A percentile compares a stretch with the other conserved stretches of the same genome.
Evolutionary conservation across 2,797 vertebrate species (phyloP).

Genomic region (Synanceia verrucosa): DNA sequence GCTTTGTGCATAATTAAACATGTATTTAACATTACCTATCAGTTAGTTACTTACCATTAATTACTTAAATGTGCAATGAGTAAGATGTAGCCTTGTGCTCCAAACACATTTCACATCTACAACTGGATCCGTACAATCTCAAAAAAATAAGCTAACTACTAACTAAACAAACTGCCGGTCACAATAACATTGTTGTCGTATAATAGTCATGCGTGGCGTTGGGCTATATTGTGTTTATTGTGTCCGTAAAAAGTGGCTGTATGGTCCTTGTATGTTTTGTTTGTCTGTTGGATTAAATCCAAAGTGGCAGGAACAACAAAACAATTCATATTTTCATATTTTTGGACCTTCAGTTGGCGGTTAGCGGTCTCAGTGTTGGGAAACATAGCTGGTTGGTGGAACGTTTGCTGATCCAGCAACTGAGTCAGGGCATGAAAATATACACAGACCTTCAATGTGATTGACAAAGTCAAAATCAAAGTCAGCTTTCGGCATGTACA

Average conservation of each 20-base stretch:
- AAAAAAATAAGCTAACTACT: not conserved
- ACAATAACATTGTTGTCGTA: not conserved
- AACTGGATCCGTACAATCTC: fast-evolving
- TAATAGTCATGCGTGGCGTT: too few relatives aligned
- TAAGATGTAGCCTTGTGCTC: too few relatives aligned
- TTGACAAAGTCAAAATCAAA: too few relatives aligned
- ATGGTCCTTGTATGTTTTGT: not conserved
- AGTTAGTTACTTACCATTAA: too few relatives aligned
- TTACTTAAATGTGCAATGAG: too few relatives aligned
- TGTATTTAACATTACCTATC: too few relatives aligned
- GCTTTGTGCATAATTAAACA: not conserved
- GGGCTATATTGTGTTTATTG: not conserved
- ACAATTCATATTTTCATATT: not conserved
- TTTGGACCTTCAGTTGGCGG: not conserved
- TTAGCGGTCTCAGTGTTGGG: not conserved
- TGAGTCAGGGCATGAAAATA: not conserved
- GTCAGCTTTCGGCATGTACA: too few relatives aligned
- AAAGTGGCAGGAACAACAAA: not conserved
- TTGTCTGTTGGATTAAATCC: not conserved
- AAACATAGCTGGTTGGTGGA: not conserved
- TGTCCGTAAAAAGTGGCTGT: not conserved
- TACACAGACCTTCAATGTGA: not conserved
- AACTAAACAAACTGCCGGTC: not conserved
- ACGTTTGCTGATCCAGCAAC: not conserved
- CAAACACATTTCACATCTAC: not conserved